These are phyloP conservation scores for Chlorops oryzae DNA, from an alignment of 1,140 invertebrate genomes.

Conservation along the genomic window DNA sequence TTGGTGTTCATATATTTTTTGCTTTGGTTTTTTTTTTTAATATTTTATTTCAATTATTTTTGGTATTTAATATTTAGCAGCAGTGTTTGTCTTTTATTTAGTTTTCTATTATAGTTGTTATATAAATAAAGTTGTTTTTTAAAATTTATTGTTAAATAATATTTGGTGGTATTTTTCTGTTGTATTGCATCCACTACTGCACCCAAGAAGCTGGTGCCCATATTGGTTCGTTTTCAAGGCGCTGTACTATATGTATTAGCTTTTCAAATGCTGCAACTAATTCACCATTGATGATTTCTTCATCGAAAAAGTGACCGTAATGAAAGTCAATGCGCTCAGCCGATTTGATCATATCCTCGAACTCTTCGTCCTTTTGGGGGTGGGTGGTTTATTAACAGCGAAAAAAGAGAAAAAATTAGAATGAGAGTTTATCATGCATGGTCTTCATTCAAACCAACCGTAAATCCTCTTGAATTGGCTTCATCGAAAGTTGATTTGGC, in stretches of 20 bases:
- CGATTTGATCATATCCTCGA: conserved; percentile 81
- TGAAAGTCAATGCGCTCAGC: conserved; percentile 86
- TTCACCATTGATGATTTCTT: conserved; percentile 86
- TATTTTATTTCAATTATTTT: too few relatives aligned
- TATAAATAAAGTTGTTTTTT: too few relatives aligned
- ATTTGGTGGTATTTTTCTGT: conserved; percentile 1
- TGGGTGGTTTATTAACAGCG: too few relatives aligned
- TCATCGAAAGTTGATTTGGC: conserved; percentile 88
- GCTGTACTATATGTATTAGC: conserved; percentile 72
- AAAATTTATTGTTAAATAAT: too few relatives aligned
- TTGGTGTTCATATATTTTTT: not conserved
- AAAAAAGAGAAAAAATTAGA: conserved; percentile 34
- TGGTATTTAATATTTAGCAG: conserved; percentile 12
- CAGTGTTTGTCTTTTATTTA: conserved; percentile 15
- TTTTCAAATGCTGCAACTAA: conserved; percentile 81
- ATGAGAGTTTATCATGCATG: not conserved
- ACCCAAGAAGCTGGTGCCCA: conserved; percentile 97
- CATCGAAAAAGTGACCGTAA: conserved; percentile 94
- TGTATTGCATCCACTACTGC: conserved; percentile 65
- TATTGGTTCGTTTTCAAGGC: conserved; percentile 85
- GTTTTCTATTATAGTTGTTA: not conserved
- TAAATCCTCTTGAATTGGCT: conserved; percentile 80
- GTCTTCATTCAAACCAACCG: conserved; percentile 54
- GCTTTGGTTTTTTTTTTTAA: not conserved
- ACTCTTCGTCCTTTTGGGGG: conserved; percentile 96